Base-by-base conservation (phyloP, 2,888 invertebrate genomes). In the Exocentrus adspersus region DNA sequence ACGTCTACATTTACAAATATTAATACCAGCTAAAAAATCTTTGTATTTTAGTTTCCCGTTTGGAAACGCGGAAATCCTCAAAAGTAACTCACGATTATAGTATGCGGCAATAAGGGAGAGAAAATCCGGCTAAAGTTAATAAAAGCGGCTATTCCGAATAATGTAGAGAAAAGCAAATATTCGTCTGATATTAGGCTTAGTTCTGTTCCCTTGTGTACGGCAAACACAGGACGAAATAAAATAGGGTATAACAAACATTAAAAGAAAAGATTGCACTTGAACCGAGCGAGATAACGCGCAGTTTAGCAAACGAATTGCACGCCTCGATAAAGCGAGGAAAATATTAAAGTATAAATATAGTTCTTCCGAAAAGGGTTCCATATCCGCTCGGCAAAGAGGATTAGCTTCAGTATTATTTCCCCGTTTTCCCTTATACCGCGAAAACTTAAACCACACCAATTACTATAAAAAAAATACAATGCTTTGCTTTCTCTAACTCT, bases 121-220 rank as follows among this genome's bases (percentile, higher is more conserved):
- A 61, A 60, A 65, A 62, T 58, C 61, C 65, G 48, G 46, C 51
- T 62, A 54, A 62, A 62, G 59, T 59, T 65, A 62, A 65, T 64
- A 65, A 62, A 65, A 62, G 57, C 59, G 65, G 65, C 59, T 65
- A 62, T 65, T 65, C 59, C 61, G 43, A 65, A 59, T 65, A 65
- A 65, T 62, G 62, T 59, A 50, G 37, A 57, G 50, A 28, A 61
- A 53, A 59, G 58, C 65, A 62, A 64, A 64, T 60, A 60, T 60
- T 60, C 57, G 64, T 37, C 41, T 46, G 64, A 60, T 64, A 64
- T 64, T 60, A 64, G 64, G 64, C 54, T 56, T 56, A 64, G 64
- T 64, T 59, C 10, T 42, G 51, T 57, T 60, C 64, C 64, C 64
- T 57, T 14, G 60, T 32, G 58, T 54, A 63, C 50, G 20, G 48